phyloP scores from a whole-genome alignment of 2,113 vertebrate genomes.

The Mesembrinibis cayennensis region DNA sequence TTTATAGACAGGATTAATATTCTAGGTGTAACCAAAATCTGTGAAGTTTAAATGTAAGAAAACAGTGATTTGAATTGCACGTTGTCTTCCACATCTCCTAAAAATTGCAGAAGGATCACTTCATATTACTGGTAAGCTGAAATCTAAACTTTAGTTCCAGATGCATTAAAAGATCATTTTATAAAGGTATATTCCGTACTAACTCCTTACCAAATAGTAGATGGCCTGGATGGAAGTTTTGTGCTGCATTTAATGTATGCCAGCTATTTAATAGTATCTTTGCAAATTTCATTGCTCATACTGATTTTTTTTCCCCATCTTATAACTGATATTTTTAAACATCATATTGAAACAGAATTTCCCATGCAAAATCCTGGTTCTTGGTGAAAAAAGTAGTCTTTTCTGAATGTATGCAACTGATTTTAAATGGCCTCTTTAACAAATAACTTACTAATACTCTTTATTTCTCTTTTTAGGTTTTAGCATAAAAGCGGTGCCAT shows the following conservation, averaged over 20 bases:
- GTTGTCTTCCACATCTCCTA: background rate
- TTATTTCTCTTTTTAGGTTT: slow-evolving; percentile 84
- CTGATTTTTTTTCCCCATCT: background rate
- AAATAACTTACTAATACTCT: slow-evolving; percentile 38
- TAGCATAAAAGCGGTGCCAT: slow-evolving; percentile 97
- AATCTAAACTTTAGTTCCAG: background rate
- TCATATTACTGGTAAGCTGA: background rate
- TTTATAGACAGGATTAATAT: background rate
- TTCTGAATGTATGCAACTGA: background rate
- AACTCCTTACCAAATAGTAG: background rate
- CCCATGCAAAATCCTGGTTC: background rate
- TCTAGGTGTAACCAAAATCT: background rate
- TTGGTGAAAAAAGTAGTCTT: background rate
- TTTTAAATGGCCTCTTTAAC: background rate
- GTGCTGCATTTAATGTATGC: background rate
- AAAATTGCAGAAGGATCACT: background rate
- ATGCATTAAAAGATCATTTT: background rate
- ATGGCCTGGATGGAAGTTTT: background rate
- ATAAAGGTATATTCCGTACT: background rate
- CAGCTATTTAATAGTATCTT: background rate
- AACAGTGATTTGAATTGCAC: background rate
- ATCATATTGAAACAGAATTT: background rate
- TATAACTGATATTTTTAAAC: background rate
- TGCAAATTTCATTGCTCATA: background rate
- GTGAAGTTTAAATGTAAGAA: background rate